Percentiles rank a stretch among this genome's conserved stretches.
Conservation (phyloP, 2,797 vertebrate species). For the Hippopotamyrus pictus region DNA sequence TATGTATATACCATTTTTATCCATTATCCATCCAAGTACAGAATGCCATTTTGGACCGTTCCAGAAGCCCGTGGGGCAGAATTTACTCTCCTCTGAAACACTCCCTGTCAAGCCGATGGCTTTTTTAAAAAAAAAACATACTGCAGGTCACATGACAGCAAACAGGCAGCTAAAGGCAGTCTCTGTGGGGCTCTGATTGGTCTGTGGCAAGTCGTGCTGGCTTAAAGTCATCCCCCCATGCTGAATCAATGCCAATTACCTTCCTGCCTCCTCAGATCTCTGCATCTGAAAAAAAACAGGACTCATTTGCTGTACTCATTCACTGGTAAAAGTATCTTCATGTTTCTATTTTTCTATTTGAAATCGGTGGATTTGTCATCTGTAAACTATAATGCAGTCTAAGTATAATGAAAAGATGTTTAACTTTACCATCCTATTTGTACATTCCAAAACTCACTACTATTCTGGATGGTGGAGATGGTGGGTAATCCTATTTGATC, state of each 20-base stretch:
- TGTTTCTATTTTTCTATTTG: background rate
- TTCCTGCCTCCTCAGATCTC: background rate
- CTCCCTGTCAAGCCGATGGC: background rate
- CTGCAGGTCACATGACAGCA: background rate
- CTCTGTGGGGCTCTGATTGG: background rate
- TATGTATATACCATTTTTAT: background rate
- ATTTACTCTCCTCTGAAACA: background rate
- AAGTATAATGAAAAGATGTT: background rate
- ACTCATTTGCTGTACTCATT: background rate
- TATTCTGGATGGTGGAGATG: background rate
- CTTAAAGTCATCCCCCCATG: background rate
- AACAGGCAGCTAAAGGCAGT: background rate
- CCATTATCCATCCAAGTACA: background rate
- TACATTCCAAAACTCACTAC: conserved; percentile 6
- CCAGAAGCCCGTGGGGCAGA: background rate
- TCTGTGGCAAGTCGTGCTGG: background rate
- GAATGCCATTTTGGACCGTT: background rate
- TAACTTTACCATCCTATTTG: background rate
- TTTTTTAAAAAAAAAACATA: background rate
- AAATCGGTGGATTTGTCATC: background rate
- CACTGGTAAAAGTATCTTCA: background rate
- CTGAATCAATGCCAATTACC: background rate
- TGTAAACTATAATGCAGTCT: background rate
- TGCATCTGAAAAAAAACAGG: background rate
- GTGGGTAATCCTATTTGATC: background rate